Conservation (phyloP, 2,888 invertebrate genomes). For the Dromius quadrimaculatus region DNA sequence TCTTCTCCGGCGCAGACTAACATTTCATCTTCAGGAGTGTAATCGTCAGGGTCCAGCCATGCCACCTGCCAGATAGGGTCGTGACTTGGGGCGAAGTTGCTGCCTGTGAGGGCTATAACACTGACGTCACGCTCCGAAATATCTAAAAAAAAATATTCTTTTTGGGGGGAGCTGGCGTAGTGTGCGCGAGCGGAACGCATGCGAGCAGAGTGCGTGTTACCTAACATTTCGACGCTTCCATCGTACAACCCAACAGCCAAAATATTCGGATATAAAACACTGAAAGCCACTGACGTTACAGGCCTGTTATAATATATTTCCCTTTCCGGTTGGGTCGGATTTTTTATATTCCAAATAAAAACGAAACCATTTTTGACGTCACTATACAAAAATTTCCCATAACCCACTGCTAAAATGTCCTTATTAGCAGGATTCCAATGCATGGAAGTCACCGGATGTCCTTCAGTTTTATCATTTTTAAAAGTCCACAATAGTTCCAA, state of each 20-base stretch:
- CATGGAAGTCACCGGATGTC: slow-evolving; percentile 73
- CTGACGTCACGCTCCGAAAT: slow-evolving; percentile 71
- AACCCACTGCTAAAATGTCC: slow-evolving; percentile 81
- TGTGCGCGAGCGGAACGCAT: too few relatives aligned
- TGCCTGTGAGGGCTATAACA: slow-evolving; percentile 70
- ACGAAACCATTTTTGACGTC: slow-evolving; percentile 74
- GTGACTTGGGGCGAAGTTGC: slow-evolving; percentile 72
- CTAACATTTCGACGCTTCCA: slow-evolving; percentile 78
- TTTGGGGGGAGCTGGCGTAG: too few relatives aligned
- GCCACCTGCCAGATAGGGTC: slow-evolving; percentile 77
- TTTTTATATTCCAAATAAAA: slow-evolving; percentile 85
- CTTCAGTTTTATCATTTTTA: slow-evolving; percentile 68
- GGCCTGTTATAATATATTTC: slow-evolving; percentile 74
- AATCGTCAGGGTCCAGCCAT: slow-evolving; percentile 71
- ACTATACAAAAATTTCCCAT: slow-evolving; percentile 76
- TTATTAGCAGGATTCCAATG: slow-evolving; percentile 77
- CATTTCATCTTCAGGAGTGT: slow-evolving; percentile 65
- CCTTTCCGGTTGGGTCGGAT: slow-evolving; percentile 82
- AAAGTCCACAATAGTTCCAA: slow-evolving; percentile 78
- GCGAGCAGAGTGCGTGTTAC: too few relatives aligned
- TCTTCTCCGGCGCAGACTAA: slow-evolving; percentile 74
- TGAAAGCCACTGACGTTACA: slow-evolving; percentile 79
- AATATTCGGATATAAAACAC: slow-evolving; percentile 76
- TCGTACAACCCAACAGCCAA: slow-evolving; percentile 82
- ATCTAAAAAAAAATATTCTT: too few relatives aligned